A percentile compares a stretch with the other conserved stretches of the same genome.
Evolutionary conservation across 30 jellyfish, hydroid and myxozoan species (phyloP).

Genomic region (Mastigias papua): DNA sequence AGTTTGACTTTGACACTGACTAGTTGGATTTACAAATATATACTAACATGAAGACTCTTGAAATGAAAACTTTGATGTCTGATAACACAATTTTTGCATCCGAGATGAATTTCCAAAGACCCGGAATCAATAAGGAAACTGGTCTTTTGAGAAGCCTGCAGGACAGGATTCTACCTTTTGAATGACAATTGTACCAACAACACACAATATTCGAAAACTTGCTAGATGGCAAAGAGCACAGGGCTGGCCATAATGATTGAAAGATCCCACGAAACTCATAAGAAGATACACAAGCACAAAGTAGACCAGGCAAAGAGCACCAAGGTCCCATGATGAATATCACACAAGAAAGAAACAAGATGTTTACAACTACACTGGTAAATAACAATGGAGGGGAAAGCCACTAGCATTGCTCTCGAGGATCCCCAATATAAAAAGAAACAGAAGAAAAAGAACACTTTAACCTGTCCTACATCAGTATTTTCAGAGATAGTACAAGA

Average conservation of each 20-base stretch:
- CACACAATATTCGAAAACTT: constrained; percentile 10
- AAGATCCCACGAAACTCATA: background rate
- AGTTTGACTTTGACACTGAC: background rate
- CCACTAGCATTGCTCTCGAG: background rate
- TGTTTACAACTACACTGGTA: background rate
- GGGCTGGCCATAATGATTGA: background rate
- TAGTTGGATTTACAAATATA: background rate
- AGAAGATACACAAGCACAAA: background rate
- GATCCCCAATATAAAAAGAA: background rate
- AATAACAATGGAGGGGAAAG: constrained; percentile 5
- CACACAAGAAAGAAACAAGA: constrained; percentile 16
- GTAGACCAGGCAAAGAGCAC: too few relatives aligned
- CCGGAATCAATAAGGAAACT: constrained; percentile 4
- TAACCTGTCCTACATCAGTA: too few relatives aligned
- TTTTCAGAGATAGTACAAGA: too few relatives aligned
- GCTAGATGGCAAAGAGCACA: constrained; percentile 4
- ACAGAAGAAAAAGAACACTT: constrained; percentile 11
- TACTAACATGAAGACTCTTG: background rate
- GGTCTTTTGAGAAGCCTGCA: background rate
- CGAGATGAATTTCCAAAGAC: background rate
- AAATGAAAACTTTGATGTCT: constrained; percentile 15
- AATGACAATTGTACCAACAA: constrained; percentile 4
- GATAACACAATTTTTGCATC: background rate
- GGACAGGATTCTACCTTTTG: background rate
- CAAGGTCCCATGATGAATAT: constrained; percentile 15